Evolutionary conservation across 2,888 invertebrate genomes (phyloP).

Genomic region (Lacanobia oleracea): DNA sequence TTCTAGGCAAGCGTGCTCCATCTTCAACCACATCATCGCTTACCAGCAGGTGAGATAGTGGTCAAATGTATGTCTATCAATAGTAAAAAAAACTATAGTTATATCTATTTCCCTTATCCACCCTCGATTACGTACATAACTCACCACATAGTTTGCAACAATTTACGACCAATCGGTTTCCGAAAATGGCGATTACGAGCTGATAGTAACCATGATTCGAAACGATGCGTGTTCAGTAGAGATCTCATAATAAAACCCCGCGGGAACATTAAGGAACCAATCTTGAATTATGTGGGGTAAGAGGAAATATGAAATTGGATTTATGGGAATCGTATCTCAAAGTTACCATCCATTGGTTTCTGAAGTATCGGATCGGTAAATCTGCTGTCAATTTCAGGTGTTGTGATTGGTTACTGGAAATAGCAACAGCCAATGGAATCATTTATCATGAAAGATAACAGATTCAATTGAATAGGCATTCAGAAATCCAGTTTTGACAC

Average conservation of each 20-base stretch:
- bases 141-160: conserved; percentile 46
- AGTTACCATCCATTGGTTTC: conserved; percentile 6
- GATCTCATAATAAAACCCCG: conserved; percentile 44
- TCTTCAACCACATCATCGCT: no score
- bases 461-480: neutral
- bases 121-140: conserved; percentile 17
- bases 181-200: conserved; percentile 43
- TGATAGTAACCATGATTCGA: conserved; percentile 23
- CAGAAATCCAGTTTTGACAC: neutral
- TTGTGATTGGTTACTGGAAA: neutral
- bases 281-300: conserved; percentile 42
- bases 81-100: no score
- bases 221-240: conserved; percentile 38
- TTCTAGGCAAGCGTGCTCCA: no score
- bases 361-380: conserved; percentile 20
- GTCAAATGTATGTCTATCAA: no score
- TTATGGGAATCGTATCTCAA: conserved; percentile 37
- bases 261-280: conserved; percentile 36
- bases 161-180: conserved; percentile 49
- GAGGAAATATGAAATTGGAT: conserved; percentile 47
- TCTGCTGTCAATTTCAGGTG: conserved; percentile 28
- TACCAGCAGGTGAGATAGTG: no score
- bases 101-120: conserved; percentile 1
- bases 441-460: neutral
- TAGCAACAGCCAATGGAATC: conserved; percentile 4